These are phyloP conservation scores for Mormyrus hasselquistii DNA, from an alignment of 2,797 vertebrate species.

Conservation along the genomic window DNA sequence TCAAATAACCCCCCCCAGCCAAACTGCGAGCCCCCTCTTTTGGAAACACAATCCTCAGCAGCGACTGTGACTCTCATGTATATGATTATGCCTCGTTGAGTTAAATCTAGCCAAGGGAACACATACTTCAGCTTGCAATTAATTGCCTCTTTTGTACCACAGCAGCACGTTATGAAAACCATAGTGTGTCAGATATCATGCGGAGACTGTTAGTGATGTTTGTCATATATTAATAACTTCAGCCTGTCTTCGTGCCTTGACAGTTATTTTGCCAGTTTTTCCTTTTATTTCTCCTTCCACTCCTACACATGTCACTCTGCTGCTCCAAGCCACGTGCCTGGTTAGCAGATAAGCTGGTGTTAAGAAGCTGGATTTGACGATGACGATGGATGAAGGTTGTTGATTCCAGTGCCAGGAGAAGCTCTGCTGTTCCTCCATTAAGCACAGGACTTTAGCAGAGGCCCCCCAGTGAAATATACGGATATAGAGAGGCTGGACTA, in stretches of 20 bases:
- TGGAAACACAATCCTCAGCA: conserved; percentile 57
- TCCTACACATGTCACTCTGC: not conserved
- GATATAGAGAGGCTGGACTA: not conserved
- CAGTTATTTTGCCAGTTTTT: not conserved
- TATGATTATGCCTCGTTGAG: conserved; percentile 8
- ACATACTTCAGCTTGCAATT: conserved; percentile 41
- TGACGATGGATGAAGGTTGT: not conserved
- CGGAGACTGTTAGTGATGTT: conserved; percentile 21
- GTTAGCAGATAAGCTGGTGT: not conserved
- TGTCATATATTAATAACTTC: not conserved
- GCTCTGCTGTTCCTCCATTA: not conserved
- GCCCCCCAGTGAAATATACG: not conserved
- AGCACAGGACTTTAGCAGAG: not conserved
- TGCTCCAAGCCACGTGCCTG: not conserved
- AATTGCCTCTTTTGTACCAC: conserved; percentile 32
- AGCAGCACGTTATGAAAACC: conserved; percentile 44
- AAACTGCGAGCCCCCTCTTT: conserved; percentile 41
- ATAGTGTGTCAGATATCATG: conserved; percentile 33
- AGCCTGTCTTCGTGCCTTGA: not conserved
- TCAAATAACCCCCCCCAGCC: not conserved
- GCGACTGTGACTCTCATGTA: not conserved
- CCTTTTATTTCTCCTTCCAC: not conserved
- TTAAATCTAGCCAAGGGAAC: conserved; percentile 33
- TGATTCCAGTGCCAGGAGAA: not conserved
- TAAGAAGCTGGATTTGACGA: not conserved